These are phyloP conservation scores for Brachyistius frenatus DNA, from an alignment of 2,113 vertebrate genomes.

Conservation along the genomic window DNA sequence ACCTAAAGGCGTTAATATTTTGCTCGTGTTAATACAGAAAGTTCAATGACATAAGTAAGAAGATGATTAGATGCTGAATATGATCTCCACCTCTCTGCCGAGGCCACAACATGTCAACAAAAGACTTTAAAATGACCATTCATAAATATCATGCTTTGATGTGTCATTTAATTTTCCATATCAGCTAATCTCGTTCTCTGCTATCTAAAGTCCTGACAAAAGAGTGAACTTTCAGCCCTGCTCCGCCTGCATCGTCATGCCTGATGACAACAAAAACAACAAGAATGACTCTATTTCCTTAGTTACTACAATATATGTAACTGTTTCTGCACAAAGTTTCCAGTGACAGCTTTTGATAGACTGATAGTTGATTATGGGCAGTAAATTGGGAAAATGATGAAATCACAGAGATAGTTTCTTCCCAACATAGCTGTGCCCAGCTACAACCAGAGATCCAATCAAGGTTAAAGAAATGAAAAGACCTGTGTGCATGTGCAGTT, in stretches of 20 bases:
- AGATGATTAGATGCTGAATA: background rate
- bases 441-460: too few species aligned
- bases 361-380: background rate
- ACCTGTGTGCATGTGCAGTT: too few species aligned
- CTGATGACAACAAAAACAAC: conserved; percentile 50
- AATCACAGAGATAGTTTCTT: too few species aligned
- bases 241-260: background rate
- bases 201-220: conserved; percentile 22
- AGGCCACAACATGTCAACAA: background rate
- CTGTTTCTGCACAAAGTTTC: background rate
- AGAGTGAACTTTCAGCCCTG: conserved; percentile 49
- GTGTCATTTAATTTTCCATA: conserved; percentile 19
- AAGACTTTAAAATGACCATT: background rate
- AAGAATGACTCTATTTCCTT: background rate
- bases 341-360: background rate
- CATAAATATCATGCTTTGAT: background rate
- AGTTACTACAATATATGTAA: background rate
- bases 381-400: background rate
- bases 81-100: background rate
- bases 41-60: background rate
- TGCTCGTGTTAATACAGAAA: background rate
- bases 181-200: conserved; percentile 35
- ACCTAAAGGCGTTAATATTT: conserved; percentile 1
- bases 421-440: too few species aligned
- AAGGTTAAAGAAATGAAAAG: too few species aligned